phyloP scores from a whole-genome alignment of 1,140 invertebrate genomes.

The Eumeta japonica region DNA sequence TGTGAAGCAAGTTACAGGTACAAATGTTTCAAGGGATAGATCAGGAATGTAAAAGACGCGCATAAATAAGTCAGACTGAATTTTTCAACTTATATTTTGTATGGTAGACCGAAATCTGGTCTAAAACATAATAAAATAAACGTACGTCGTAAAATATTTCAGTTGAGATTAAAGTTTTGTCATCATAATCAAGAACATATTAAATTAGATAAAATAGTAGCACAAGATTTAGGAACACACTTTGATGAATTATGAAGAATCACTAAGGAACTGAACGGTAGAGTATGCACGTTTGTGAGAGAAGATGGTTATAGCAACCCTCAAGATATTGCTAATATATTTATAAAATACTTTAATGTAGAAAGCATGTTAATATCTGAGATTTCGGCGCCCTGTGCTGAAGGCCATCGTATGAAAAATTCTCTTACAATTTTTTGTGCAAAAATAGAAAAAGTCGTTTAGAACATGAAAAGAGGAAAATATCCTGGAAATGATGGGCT shows the following conservation, averaged over 20 bases:
- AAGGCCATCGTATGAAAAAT: background rate
- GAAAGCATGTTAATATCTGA: background rate
- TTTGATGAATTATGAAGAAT: conserved; percentile 3
- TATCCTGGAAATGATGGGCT: conserved; percentile 5
- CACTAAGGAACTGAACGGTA: conserved; percentile 5
- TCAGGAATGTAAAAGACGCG: no score
- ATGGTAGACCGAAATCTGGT: conserved; percentile 2
- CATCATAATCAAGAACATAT: conserved; percentile 3
- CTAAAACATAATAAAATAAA: background rate
- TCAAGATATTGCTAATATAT: conserved; percentile 5
- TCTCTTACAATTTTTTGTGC: background rate
- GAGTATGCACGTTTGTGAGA: conserved; percentile 1
- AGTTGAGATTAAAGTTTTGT: conserved; percentile 2
- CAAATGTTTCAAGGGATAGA: no score
- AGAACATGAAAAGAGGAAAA: conserved; percentile 7
- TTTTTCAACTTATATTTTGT: background rate
- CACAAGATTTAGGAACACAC: background rate
- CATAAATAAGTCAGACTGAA: conserved; percentile 1
- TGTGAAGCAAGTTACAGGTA: no score
- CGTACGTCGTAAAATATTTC: conserved; percentile 6
- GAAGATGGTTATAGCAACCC: conserved; percentile 1
- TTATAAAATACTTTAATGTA: conserved; percentile 3
- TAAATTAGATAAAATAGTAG: background rate
- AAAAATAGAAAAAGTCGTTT: background rate
- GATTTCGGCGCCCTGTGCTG: no score